Base-by-base conservation (phyloP, 2,113 vertebrate species). In the Ceratotherium simum region DNA sequence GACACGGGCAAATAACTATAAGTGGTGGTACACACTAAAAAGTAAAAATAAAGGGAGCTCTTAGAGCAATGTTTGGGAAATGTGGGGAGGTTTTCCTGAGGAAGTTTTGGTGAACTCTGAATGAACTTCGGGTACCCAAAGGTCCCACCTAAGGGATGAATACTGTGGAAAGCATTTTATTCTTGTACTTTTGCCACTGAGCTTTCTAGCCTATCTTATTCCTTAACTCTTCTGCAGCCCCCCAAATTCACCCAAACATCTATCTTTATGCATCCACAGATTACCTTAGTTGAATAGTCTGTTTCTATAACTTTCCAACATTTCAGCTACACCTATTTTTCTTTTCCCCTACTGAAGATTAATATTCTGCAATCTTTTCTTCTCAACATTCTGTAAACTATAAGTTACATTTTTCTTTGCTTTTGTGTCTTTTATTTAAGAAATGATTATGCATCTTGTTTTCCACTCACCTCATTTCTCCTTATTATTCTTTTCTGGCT, bases 401-500 rank as follows among this genome's bases (percentile, higher is more conserved):
- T 16, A 72, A 67, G 69, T 97, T 95, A 73, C 5, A 82, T 96
- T 98, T 98, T 97, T 97, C 60, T 96, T 90, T 84, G 72, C 36
- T 96, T 97, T 90, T 92, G 65, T 33, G 46, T 97, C 92, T 97
- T 97, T 97, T 98, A 96, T 97, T 98, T 97, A 96, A 98, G 94
- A 98, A 98, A 96, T 97, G 91, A 96, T 97, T 97, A 84, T 73
- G 86, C 9, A 72, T 97, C 97, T 88, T 7, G 0, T 96, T 98
- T 97, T 97, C 97, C 96, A 97, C 80, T 98, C 65, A 56, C 93
- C 92, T 97, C 92, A 27, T 98, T 90, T 98, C 96, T 98, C 93
- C 48, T 95, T 89, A 96, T 97, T 98, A 95, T 98, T 98, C 94
- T 93, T 97, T 97, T 98, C 98, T 97, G 91, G 96, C 97, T 98